phyloP scores from a whole-genome alignment of 2,113 vertebrate genomes.

The Corydoras maculifer region DNA sequence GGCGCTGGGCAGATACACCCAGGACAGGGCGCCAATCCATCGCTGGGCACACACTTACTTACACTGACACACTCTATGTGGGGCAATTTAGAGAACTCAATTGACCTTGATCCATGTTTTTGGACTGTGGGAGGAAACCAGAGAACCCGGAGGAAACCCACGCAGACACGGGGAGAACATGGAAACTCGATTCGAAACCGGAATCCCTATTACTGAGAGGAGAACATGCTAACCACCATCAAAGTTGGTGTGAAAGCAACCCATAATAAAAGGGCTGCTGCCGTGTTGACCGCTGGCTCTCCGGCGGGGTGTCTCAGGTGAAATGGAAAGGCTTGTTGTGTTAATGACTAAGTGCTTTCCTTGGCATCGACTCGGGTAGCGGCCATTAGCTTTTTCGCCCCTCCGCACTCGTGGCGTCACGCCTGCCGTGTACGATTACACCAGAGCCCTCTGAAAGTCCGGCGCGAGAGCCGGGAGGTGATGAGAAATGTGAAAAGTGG shows the following conservation, averaged over 20 bases:
- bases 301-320: neutral
- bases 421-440: slow-evolving; percentile 30
- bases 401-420: neutral
- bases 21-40: too few relatives aligned
- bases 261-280: neutral
- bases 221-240: too few relatives aligned
- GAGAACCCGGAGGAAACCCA: too few relatives aligned
- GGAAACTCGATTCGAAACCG: too few relatives aligned
- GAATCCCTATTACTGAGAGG: too few relatives aligned
- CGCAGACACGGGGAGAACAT: too few relatives aligned
- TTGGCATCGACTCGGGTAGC: slow-evolving; percentile 7
- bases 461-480: slow-evolving; percentile 10
- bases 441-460: slow-evolving; percentile 2
- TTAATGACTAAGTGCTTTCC: slow-evolving; percentile 26
- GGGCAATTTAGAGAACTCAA: too few relatives aligned
- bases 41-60: too few relatives aligned
- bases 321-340: slow-evolving; percentile 4
- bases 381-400: slow-evolving; percentile 2
- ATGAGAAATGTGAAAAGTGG: neutral
- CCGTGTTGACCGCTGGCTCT: neutral
- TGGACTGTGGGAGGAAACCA: too few relatives aligned
- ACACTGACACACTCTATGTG: too few relatives aligned
- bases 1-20: too few relatives aligned
- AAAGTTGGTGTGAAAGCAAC: neutral
- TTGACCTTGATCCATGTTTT: too few relatives aligned